phyloP scores from a whole-genome alignment of 2,113 vertebrate genomes.

The Cervus canadensis region DNA sequence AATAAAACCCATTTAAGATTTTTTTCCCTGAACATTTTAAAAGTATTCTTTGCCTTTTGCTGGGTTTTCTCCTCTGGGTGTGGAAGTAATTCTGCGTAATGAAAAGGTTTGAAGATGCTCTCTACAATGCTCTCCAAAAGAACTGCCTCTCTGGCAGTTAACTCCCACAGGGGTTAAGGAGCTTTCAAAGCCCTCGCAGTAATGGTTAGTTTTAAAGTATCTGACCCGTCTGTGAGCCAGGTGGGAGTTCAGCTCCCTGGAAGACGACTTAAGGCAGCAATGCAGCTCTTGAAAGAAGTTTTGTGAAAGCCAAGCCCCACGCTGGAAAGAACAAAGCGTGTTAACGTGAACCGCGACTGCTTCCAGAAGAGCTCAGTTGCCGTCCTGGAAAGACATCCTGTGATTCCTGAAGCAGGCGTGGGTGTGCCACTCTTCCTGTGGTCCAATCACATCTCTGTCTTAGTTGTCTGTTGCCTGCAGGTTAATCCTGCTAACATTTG shows the following conservation, averaged over 20 bases:
- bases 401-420: neutral
- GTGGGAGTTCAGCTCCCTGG: neutral
- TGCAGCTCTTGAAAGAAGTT: neutral
- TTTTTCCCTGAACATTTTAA: neutral
- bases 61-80: neutral
- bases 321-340: neutral
- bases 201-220: constrained; percentile 16
- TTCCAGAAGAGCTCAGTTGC: neutral
- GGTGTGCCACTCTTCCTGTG: neutral
- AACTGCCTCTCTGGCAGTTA: neutral
- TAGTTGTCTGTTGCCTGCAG: no score
- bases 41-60: neutral
- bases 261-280: neutral
- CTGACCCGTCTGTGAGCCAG: constrained; percentile 11
- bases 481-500: neutral
- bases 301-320: neutral
- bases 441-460: neutral
- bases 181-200: constrained; percentile 5
- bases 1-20: neutral
- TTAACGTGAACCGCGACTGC: neutral
- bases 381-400: neutral
- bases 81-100: neutral
- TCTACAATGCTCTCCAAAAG: neutral
- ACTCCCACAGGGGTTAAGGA: neutral
- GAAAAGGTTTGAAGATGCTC: constrained; percentile 12